These are phyloP conservation scores for Dreissena rostriformis DNA, from an alignment of 1,140 invertebrate genomes.

Conservation along the genomic window DNA sequence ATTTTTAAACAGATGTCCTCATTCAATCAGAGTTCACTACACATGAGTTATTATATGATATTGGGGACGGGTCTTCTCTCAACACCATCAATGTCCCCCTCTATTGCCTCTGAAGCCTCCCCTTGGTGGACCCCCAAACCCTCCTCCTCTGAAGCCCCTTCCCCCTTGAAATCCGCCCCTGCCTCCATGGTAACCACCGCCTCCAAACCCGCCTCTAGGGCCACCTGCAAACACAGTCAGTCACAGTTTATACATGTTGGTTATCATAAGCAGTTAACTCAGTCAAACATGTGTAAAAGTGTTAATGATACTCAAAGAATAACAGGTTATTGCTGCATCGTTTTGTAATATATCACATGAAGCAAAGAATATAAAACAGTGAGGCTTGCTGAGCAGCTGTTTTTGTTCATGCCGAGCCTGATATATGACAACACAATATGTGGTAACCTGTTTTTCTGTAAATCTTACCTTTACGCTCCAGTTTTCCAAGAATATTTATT, in stretches of 20 bases:
- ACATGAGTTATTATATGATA: too few species aligned
- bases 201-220: not conserved
- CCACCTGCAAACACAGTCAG: not conserved
- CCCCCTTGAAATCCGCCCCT: constrained; percentile 24
- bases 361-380: too few species aligned
- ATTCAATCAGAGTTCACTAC: too few species aligned
- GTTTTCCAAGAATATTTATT: not conserved
- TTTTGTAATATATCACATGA: not conserved
- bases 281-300: not conserved
- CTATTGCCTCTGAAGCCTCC: constrained; percentile 29
- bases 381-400: not conserved
- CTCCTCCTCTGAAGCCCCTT: constrained; percentile 28
- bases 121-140: constrained; percentile 33
- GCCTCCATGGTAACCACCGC: constrained; percentile 45
- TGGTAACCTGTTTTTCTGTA: not conserved
- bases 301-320: not conserved
- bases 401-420: too few species aligned
- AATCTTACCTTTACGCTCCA: not conserved
- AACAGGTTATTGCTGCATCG: not conserved
- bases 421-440: too few species aligned
- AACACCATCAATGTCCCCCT: not conserved
- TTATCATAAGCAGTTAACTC: not conserved
- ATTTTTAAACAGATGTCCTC: too few species aligned
- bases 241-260: not conserved
- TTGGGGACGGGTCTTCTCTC: too few species aligned